A percentile compares a stretch with the other conserved stretches of the same genome.
Evolutionary conservation across 1,140 invertebrate species (phyloP).

Genomic region (Thaumatotibia leucotreta): DNA sequence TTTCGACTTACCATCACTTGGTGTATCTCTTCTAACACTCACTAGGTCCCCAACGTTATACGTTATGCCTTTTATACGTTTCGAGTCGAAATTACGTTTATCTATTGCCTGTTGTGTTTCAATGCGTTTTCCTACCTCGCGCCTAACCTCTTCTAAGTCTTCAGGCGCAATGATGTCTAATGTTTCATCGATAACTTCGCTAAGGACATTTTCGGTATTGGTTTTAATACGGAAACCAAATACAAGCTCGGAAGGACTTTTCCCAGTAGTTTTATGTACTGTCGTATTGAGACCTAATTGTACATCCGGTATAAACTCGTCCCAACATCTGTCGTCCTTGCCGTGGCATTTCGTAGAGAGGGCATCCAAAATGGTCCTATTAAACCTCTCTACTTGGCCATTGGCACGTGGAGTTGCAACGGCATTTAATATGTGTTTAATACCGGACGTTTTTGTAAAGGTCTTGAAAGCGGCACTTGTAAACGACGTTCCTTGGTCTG

Average conservation of each 20-base stretch:
- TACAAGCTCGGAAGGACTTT: slow-evolving; percentile 18
- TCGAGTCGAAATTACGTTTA: neutral
- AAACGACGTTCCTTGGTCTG: no score
- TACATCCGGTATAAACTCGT: slow-evolving; percentile 13
- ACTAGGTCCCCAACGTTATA: slow-evolving; percentile 12
- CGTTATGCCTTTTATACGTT: neutral
- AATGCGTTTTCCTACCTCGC: neutral
- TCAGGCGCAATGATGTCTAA: no score
- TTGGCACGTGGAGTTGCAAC: slow-evolving; percentile 17
- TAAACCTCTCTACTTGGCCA: slow-evolving; percentile 16
- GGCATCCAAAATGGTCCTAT: no score
- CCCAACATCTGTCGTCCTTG: slow-evolving; percentile 14
- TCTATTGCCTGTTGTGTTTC: slow-evolving; percentile 13
- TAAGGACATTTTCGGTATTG: slow-evolving; percentile 15
- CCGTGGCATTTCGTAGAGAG: neutral
- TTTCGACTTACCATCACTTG: slow-evolving; percentile 15
- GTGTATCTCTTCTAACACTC: slow-evolving; percentile 14
- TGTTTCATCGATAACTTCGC: slow-evolving; percentile 14
- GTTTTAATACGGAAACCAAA: slow-evolving; percentile 17
- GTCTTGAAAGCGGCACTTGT: no score
- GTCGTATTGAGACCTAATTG: slow-evolving; percentile 23
- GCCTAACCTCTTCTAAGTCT: no score
- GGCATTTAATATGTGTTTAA: no score
- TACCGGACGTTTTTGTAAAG: no score
- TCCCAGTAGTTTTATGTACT: slow-evolving; percentile 18